phyloP scores from a whole-genome alignment of 2,888 invertebrate species.

The Subacronicta megacephala region DNA sequence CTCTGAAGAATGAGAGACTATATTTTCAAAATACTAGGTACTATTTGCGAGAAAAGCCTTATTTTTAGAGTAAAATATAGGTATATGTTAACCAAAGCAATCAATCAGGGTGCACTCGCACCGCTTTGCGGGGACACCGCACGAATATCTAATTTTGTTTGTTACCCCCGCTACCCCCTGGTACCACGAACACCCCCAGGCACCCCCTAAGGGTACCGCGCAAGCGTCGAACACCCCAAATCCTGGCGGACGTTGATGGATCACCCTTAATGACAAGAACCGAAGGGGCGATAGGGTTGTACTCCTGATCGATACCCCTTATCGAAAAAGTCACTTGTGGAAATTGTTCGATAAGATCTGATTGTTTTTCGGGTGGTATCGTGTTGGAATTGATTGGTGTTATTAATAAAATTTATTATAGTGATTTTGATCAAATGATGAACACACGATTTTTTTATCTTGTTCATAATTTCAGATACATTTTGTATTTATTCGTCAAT shows the following conservation, averaged over 20 bases:
- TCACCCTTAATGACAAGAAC: conserved; percentile 89
- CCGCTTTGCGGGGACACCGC: conserved; percentile 85
- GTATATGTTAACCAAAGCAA: conserved; percentile 70
- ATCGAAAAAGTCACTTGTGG: conserved; percentile 65
- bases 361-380: conserved; percentile 60
- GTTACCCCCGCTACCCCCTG: conserved; percentile 67
- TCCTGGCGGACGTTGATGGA: conserved; percentile 89
- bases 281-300: conserved; percentile 80
- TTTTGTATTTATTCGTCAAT: too few relatives aligned
- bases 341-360: conserved; percentile 74
- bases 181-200: conserved; percentile 53
- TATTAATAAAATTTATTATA: conserved; percentile 48
- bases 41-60: conserved; percentile 17
- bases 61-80: conserved; percentile 48
- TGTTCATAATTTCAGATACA: too few relatives aligned
- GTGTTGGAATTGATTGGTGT: conserved; percentile 55
- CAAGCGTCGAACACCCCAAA: conserved; percentile 86
- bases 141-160: conserved; percentile 89
- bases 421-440: neutral
- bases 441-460: too few relatives aligned
- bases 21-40: conserved; percentile 14
- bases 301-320: conserved; percentile 61
- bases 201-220: conserved; percentile 63
- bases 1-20: neutral
- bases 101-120: conserved; percentile 84